A percentile compares a stretch with the other conserved stretches of the same genome.
phyloP scores from a whole-genome alignment of 2,113 vertebrate species.

The Osmerus mordax region DNA sequence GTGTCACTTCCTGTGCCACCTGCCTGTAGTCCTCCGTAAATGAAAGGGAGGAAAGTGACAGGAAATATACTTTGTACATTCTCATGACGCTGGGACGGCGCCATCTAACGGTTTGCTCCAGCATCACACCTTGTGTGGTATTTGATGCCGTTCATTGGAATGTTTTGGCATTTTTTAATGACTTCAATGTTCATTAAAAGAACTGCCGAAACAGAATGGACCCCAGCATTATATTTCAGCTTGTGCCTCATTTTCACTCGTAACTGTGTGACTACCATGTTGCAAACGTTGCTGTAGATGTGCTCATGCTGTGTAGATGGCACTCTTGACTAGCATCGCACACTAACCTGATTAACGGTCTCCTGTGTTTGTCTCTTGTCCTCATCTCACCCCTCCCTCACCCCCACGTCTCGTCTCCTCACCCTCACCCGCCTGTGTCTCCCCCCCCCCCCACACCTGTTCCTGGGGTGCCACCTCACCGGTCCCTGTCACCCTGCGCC shows the following conservation, averaged over 20 bases:
- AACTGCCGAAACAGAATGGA: constrained; percentile 45
- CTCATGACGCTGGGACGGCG: constrained; percentile 35
- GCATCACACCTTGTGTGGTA: constrained; percentile 31
- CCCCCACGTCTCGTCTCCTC: constrained; percentile 38
- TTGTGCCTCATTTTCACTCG: constrained; percentile 10
- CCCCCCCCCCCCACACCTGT: constrained; percentile 29
- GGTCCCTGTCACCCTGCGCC: constrained; percentile 36
- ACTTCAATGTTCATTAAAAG: constrained; percentile 49
- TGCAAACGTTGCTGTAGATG: constrained; percentile 29
- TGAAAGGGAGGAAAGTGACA: constrained; percentile 9
- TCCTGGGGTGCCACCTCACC: constrained; percentile 42
- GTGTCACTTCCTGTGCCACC: constrained; percentile 17
- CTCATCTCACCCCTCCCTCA: constrained; percentile 64
- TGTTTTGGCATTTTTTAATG: constrained; percentile 52
- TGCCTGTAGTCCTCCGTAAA: constrained; percentile 1
- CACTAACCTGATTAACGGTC: constrained; percentile 74
- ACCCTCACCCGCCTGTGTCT: constrained; percentile 41
- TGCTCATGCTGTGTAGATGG: constrained; percentile 50
- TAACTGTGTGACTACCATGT: constrained; percentile 4
- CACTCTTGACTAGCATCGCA: constrained; percentile 50
- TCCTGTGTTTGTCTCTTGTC: constrained; percentile 71
- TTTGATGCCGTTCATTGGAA: constrained; percentile 17
- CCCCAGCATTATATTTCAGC: neutral
- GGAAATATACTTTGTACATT: constrained; percentile 6
- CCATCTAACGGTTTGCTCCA: constrained; percentile 48